Base-by-base conservation (phyloP, 1,140 invertebrate genomes). In the Drosophila arawakana region DNA sequence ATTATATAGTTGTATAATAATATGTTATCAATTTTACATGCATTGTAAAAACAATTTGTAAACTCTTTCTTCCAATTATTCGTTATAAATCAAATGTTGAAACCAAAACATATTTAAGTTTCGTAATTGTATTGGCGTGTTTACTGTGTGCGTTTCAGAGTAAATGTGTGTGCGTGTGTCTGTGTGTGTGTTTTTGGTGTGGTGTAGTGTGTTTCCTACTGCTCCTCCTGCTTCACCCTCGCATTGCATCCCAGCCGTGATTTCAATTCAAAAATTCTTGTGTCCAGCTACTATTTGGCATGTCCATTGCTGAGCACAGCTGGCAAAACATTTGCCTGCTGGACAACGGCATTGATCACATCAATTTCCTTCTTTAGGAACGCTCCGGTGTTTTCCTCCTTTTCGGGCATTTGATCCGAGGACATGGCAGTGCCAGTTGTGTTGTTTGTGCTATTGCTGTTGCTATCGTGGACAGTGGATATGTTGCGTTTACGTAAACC, bases 341-440 rank as follows among this genome's bases (percentile, higher is more conserved):
- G 90, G 34, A 92, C 91, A 46, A 91, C 91, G 34, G 91, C 88
- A 78, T 92, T 92, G 11, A 92, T 90, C 6, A 89, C 92, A 59
- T 92, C 91, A 15, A 92, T 92, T 68, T 92, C 92, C 60, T 92
- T 92, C 43, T 91, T 92, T 2, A 92, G 41, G 43, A 92, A 92
- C 0, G 83, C 90, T 7, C 77, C 73, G 44, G 83, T 78, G 5
- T 80, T 76, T 9, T 91, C 82, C 65, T 78, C 81, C 6, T 30
- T 30, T 30, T 30, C 43, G 34, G 3, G 43, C 43, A 10, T 5
- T 30, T 47, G 46, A 2, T 47, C 67, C 7, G 43, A 9, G 44
- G 13, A 30, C 25, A 30, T 66, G 54, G 11, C 39, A 46, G n/a
- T 68, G 11, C 59, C 61, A 49, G 30, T 30, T 30, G 25, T 21